Evolutionary conservation across 2,797 vertebrate species (phyloP), one percentile per base, ranked within the genome.

Genomic region (Telmatherina bonti): DNA sequence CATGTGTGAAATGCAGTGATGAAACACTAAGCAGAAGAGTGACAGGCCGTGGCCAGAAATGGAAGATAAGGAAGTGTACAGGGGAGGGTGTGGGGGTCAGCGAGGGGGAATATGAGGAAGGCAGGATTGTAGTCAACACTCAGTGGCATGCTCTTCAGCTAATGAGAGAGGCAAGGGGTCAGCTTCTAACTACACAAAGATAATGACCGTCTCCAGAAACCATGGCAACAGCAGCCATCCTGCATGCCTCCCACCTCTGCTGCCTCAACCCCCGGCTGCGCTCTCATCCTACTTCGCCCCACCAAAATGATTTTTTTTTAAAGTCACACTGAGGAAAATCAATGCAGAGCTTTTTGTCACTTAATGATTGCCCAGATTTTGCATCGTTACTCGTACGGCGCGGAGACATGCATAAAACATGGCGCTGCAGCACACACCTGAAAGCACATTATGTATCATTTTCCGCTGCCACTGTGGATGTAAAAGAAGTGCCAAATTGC

Each of bases 141-240:
- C 88, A 71, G 85, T 74, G 75, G 89, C 85, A 81, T 90, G 88
- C 89, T 92, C 92, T 94, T 89, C 92, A 93, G 82, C 92, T 94
- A 94, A 94, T 94, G 93, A 94, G 91, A 86, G 91, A 92, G 89
- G 76, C 90, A 87, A 86, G 74, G 87, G 93, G 89, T 92, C 93
- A 92, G 87, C 81, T 72, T 92, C 85, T 91, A 90, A 91, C 91
- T 89, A 93, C 91, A 91, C 88, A 90, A 80, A 90, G 90, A 93
- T 93, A 94, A 94, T 94, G 91, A 88, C 92, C 83, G 70, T 89
- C 89, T 92, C 86, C 78, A 29, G 92, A 91, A 94, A 92, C 94
- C 93, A 95, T 95, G 92, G 94, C 92, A 94, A 95, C 93, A 85
- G 72, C 89, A 88, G 83, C 78, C 70, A 64, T 84, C 82, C 78